phyloP scores from a whole-genome alignment of 2,797 vertebrate genomes.

The Gymnoscopelus microlampas region DNA sequence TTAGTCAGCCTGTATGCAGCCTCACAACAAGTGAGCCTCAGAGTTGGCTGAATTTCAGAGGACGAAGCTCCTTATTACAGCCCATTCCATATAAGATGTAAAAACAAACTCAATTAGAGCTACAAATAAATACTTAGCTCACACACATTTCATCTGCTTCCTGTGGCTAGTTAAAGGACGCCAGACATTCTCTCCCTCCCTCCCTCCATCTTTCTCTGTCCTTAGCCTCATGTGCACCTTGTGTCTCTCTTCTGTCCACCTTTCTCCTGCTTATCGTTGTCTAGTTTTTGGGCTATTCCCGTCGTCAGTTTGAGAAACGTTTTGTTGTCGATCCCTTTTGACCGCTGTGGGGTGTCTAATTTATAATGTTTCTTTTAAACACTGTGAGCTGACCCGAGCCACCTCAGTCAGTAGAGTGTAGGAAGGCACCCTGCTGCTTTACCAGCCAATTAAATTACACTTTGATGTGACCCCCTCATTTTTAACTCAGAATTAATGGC shows the following conservation, averaged over 20 bases:
- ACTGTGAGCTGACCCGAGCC: conserved; percentile 77
- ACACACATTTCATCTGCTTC: conserved; percentile 28
- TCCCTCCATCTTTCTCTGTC: background rate
- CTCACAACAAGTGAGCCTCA: conserved; percentile 22
- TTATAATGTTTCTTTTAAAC: conserved; percentile 81
- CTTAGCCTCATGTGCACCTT: no score
- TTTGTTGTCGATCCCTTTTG: conserved; percentile 67
- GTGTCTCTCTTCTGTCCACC: no score
- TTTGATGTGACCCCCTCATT: conserved; percentile 81
- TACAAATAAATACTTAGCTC: conserved; percentile 58
- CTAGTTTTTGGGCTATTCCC: conserved; percentile 34
- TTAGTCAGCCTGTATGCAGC: conserved; percentile 14
- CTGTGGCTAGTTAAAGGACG: conserved; percentile 32
- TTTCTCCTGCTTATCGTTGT: no score
- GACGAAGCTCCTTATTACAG: conserved; percentile 40
- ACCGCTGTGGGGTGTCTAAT: conserved; percentile 67
- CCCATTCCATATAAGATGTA: conserved; percentile 39
- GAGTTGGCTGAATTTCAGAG: conserved; percentile 34
- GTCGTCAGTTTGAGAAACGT: conserved; percentile 50
- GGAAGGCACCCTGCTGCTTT: conserved; percentile 78
- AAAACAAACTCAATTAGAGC: conserved; percentile 59
- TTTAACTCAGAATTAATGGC: conserved; percentile 74
- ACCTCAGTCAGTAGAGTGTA: conserved; percentile 73
- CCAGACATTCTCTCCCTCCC: background rate
- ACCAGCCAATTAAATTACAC: conserved; percentile 83